phyloP scores from a whole-genome alignment of 2,888 invertebrate species.

The Tetragonula carbonaria region DNA sequence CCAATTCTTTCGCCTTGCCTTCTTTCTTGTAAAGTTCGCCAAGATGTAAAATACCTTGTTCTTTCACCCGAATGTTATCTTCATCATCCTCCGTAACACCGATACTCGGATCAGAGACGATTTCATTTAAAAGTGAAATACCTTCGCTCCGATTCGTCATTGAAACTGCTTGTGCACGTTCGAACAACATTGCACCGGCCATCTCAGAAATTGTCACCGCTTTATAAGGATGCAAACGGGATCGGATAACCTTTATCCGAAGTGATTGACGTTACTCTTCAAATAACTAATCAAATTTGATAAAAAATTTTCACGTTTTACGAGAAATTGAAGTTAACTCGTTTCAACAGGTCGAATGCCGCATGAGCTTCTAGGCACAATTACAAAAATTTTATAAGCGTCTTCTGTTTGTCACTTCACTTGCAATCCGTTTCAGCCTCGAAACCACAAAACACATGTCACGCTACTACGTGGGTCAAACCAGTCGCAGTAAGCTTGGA shows the following conservation, averaged over 20 bases:
- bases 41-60: conserved; percentile 96
- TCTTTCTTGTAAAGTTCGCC: conserved; percentile 96
- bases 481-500: conserved; percentile 18
- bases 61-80: conserved; percentile 95
- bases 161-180: conserved; percentile 91
- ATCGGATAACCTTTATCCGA: conserved; percentile 35
- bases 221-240: conserved; percentile 11
- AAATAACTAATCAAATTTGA: background rate
- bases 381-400: conserved; percentile 29
- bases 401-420: conserved; percentile 70
- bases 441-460: conserved; percentile 78
- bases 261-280: background rate
- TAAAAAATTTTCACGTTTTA: conserved; percentile 10
- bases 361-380: background rate
- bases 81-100: conserved; percentile 93
- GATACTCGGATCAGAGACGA: conserved; percentile 91
- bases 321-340: background rate
- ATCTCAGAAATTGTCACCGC: conserved; percentile 83
- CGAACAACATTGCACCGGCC: conserved; percentile 96
- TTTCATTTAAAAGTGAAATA: conserved; percentile 90
- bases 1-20: conserved; percentile 96
- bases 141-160: conserved; percentile 91
- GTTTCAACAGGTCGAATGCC: conserved; percentile 3
- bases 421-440: conserved; percentile 60
- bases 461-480: conserved; percentile 78